Conservation (phyloP, 2,113 vertebrate species). For the Uropsilus gracilis region DNA sequence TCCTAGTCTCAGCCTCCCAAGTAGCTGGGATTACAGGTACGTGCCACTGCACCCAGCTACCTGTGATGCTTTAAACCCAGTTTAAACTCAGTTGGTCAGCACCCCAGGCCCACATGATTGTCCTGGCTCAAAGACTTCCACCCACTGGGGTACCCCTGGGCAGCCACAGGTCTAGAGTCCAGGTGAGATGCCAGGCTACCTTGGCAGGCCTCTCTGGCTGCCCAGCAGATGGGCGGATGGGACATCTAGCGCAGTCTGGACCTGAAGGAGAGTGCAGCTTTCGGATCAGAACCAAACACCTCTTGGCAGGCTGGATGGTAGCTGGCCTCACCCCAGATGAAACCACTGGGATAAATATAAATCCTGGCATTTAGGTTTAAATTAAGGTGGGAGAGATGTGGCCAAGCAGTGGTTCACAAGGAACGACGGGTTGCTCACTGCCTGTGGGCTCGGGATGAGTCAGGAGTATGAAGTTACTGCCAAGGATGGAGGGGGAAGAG, state of each 20-base stretch:
- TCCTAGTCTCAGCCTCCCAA: too few species aligned
- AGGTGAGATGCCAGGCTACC: background rate
- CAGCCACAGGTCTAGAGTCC: background rate
- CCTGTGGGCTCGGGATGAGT: slow-evolving; percentile 44
- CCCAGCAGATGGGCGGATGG: background rate
- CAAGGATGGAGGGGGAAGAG: background rate
- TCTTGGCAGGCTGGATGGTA: background rate
- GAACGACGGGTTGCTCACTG: background rate
- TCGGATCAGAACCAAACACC: background rate
- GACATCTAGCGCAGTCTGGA: too few species aligned
- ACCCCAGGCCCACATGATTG: background rate
- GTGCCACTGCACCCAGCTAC: too few species aligned
- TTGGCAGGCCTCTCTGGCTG: background rate
- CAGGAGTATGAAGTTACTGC: slow-evolving; percentile 8
- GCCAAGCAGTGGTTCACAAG: background rate
- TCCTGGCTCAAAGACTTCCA: background rate
- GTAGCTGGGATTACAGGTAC: too few species aligned
- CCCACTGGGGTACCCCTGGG: background rate
- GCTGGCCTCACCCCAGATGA: background rate
- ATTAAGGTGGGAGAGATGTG: background rate
- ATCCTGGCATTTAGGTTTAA: background rate
- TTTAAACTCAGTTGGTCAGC: too few species aligned
- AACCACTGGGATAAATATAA: background rate
- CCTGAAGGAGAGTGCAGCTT: background rate
- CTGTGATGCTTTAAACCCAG: too few species aligned